Evolutionary conservation across 2,888 invertebrate genomes (phyloP).

Genomic region (Tipula confusa): DNA sequence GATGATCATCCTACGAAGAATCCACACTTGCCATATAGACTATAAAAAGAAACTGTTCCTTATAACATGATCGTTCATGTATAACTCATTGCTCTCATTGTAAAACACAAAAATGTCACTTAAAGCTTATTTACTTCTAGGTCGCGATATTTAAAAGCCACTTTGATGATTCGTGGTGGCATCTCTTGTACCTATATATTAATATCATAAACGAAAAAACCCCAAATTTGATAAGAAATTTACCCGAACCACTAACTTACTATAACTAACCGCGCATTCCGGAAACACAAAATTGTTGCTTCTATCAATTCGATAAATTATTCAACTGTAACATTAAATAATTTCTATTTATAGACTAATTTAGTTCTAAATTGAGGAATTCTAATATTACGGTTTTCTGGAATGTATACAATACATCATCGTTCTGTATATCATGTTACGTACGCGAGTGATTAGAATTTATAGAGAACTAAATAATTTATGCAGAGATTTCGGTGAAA

Average conservation of each 20-base stretch:
- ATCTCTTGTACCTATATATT: no score
- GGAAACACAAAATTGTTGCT: background rate
- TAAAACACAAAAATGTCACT: no score
- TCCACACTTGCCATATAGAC: no score
- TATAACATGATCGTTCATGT: no score
- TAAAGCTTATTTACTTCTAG: no score
- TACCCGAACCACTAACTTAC: background rate
- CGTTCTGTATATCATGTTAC: background rate
- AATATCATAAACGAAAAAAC: no score
- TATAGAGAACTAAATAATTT: background rate
- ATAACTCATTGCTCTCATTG: no score
- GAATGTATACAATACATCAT: background rate
- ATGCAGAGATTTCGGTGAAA: background rate
- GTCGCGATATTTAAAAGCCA: no score
- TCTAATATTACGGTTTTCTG: background rate
- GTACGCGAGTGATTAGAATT: background rate
- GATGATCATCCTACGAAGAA: no score
- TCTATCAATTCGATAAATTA: background rate
- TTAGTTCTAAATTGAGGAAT: background rate
- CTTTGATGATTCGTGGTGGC: no score
- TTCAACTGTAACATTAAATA: background rate
- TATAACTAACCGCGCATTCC: background rate
- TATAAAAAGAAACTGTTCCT: no score
- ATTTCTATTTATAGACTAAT: background rate
- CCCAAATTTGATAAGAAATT: background rate